Base-by-base conservation (phyloP, 2,888 invertebrate genomes). In the Anaspis maculata region DNA sequence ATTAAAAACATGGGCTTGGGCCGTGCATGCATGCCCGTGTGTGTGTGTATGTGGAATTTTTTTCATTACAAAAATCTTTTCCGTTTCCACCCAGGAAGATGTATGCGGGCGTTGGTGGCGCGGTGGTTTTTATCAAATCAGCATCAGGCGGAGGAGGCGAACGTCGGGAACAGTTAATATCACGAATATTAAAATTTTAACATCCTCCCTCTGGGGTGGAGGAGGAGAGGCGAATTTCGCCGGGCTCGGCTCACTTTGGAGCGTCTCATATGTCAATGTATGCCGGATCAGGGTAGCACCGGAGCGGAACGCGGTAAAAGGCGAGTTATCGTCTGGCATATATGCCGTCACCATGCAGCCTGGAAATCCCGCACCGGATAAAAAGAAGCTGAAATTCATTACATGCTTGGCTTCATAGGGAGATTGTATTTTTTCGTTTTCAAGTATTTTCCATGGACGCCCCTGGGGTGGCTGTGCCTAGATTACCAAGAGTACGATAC, bases 341-440 rank as follows among this genome's bases (percentile, higher is more conserved):
- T 34, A 38, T 27, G 39, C 34, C 27, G 13, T 19, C 11, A 12
- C 32, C 39, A 39, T 10, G 24, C 11, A 7, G 42, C 41, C 44
- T 36, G 42, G n/a, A 44, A 49, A 49, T 46, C 49, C 46, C 44
- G 50, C 45, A 45, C 49, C 44, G 48, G 50, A 55, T 51, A 52
- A 51, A 53, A 49, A 53, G 56, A 55, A 56, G 48, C 57, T 48
- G 60, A 59, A 62, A 61, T 62, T 62, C 62, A 62, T 62, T 62
- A 62, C 60, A 62, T 61, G 62, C 60, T 60, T 61, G 51, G 59
- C 58, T 62, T 61, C 59, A 52, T 61, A 58, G 58, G 61, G 61
- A 62, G 59, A 62, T 62, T 62, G 61, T 59, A 56, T 61, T 61
- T 61, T 60, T 60, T 48, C 52, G 50, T 54, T 53, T 56, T 53